Percentiles rank a stretch among this genome's conserved stretches.
Conservation (phyloP, 2,113 vertebrate genomes). For the Nicator chloris region DNA sequence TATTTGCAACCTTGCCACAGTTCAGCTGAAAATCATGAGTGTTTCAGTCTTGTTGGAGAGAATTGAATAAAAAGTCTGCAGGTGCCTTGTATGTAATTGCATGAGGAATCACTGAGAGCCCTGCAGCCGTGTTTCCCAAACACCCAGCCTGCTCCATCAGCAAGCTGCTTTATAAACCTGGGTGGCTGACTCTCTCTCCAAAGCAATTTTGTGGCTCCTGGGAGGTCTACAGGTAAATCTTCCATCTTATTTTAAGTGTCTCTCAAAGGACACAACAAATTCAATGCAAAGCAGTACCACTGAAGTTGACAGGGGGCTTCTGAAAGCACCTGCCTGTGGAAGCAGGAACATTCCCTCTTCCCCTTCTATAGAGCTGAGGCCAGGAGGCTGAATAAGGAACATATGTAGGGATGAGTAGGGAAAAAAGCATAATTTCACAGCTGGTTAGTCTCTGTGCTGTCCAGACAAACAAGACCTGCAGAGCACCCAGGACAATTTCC, state of each 20-base stretch:
- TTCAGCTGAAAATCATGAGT: not conserved
- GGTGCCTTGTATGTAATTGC: not conserved
- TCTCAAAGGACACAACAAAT: not conserved
- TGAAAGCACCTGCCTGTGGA: not conserved
- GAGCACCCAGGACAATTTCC: not conserved
- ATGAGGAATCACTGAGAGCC: not conserved
- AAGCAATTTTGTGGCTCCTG: not conserved
- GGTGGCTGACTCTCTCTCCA: not conserved
- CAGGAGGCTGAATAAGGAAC: not conserved
- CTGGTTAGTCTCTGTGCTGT: not conserved
- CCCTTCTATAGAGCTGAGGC: not conserved
- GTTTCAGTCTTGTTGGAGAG: not conserved
- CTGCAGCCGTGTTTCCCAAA: not conserved
- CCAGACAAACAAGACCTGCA: not conserved
- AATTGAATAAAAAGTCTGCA: not conserved
- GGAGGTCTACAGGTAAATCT: not conserved
- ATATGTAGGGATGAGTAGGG: not conserved
- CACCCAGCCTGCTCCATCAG: not conserved
- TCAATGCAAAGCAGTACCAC: not conserved
- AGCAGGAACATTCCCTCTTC: accelerated
- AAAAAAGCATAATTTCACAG: not conserved
- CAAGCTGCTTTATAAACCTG: not conserved
- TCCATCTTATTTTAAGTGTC: not conserved
- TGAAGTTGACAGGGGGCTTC: not conserved
- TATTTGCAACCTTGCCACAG: not conserved